A percentile compares a stretch with the other conserved stretches of the same genome.
Evolutionary conservation across 2,797 vertebrate species (phyloP).

Genomic region (Sebastiscus albofasciatus): DNA sequence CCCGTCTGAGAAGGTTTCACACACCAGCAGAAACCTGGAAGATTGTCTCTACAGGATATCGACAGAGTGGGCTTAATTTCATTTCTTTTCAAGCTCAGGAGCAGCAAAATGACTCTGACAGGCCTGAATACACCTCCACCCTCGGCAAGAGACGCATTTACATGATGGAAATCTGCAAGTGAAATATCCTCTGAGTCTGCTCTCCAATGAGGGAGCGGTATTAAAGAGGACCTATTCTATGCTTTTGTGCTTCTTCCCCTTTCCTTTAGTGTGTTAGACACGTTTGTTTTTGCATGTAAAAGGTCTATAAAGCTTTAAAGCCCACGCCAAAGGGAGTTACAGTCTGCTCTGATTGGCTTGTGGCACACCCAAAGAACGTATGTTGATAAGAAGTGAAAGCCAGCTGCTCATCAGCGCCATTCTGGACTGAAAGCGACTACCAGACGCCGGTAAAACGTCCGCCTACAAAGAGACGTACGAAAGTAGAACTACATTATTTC

Average conservation of each 20-base stretch:
- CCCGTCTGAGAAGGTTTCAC: slow-evolving; percentile 41
- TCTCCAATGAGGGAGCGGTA: neutral
- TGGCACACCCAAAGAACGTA: fast-evolving
- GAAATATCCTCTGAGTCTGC: neutral
- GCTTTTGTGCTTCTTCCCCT: neutral
- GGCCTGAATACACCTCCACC: slow-evolving; percentile 10
- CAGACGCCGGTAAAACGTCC: no score
- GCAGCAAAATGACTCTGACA: slow-evolving; percentile 35
- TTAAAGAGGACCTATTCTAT: neutral
- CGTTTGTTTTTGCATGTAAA: no score
- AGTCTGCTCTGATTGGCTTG: no score
- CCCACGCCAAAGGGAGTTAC: no score
- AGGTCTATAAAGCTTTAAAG: no score
- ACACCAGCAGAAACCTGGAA: slow-evolving; percentile 34
- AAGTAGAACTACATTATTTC: no score
- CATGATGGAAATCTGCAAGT: slow-evolving; percentile 20
- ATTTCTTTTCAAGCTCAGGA: slow-evolving; percentile 39
- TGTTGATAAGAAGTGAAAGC: no score
- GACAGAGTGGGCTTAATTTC: slow-evolving; percentile 31
- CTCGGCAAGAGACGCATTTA: slow-evolving; percentile 12
- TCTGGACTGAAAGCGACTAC: no score
- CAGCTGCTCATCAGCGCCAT: no score
- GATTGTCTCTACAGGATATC: slow-evolving; percentile 48
- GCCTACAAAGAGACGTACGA: no score
- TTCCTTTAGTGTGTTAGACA: neutral